Evolutionary conservation across 2,797 vertebrate genomes (phyloP).

Genomic region (Phalloptychus januarius): DNA sequence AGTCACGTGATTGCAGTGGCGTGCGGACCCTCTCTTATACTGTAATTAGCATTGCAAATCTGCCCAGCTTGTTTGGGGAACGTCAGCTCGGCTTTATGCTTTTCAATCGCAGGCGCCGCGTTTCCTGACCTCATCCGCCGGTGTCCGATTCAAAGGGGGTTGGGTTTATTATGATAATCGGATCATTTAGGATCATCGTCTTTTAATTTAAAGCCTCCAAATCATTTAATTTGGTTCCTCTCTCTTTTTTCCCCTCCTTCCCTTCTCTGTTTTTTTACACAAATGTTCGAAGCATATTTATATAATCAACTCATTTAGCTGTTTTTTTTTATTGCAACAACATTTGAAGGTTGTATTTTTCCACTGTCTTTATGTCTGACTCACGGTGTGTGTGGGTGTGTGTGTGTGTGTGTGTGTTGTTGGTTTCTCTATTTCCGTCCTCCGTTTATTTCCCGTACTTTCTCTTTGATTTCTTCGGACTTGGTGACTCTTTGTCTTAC

Average conservation of each 20-base stretch:
- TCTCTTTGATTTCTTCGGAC: background rate
- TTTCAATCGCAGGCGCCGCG: conserved; percentile 35
- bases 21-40: conserved; percentile 6
- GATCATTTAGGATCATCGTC: conserved; percentile 56
- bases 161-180: conserved; percentile 61
- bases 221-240: conserved; percentile 39
- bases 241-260: conserved; percentile 31
- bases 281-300: conserved; percentile 57
- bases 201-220: conserved; percentile 65
- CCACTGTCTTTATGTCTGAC: conserved; percentile 44
- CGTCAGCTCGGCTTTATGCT: conserved; percentile 36
- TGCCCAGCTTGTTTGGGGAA: conserved; percentile 40
- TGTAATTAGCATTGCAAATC: conserved; percentile 50
- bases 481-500: conserved; percentile 32
- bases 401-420: conserved; percentile 25
- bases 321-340: conserved; percentile 48
- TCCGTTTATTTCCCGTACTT: conserved; percentile 1
- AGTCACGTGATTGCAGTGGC: conserved; percentile 25
- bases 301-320: conserved; percentile 61
- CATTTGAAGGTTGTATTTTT: conserved; percentile 41
- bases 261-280: conserved; percentile 28
- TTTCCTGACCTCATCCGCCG: conserved; percentile 15
- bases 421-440: conserved; percentile 45
- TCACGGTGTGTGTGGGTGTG: conserved; percentile 36
- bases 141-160: conserved; percentile 42